Evolutionary conservation across 2,797 vertebrate genomes (phyloP).

Genomic region (Peromyscus eremicus): DNA sequence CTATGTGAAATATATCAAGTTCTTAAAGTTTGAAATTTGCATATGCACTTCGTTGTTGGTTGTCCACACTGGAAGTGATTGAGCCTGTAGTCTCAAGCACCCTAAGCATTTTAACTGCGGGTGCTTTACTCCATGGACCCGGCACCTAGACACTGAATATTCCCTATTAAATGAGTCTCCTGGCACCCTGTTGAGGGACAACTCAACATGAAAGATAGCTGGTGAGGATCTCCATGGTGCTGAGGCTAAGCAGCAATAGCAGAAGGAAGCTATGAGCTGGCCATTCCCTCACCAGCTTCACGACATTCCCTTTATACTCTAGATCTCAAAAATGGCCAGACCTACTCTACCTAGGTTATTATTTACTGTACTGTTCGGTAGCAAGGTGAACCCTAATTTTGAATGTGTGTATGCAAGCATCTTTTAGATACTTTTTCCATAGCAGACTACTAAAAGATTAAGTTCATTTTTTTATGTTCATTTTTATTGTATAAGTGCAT

Average conservation of each 20-base stretch:
- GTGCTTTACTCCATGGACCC: not conserved
- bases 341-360: not conserved
- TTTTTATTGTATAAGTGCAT: not conserved
- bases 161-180: not conserved
- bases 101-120: not conserved
- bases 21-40: not conserved
- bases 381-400: not conserved
- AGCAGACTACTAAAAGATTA: not conserved
- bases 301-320: not conserved
- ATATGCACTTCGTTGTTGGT: not conserved
- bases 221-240: not conserved
- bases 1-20: not conserved
- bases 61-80: not conserved
- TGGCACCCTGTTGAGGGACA: not conserved
- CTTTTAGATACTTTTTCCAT: slow-evolving; percentile 2
- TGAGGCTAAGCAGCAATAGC: not conserved
- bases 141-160: not conserved
- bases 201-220: not conserved
- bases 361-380: not conserved
- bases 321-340: not conserved
- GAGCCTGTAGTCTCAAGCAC: not conserved
- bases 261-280: not conserved
- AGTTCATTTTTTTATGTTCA: not conserved
- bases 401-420: not conserved
- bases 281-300: not conserved